Base-by-base conservation (phyloP, 2,888 invertebrate genomes). In the Tiliacea citrago region DNA sequence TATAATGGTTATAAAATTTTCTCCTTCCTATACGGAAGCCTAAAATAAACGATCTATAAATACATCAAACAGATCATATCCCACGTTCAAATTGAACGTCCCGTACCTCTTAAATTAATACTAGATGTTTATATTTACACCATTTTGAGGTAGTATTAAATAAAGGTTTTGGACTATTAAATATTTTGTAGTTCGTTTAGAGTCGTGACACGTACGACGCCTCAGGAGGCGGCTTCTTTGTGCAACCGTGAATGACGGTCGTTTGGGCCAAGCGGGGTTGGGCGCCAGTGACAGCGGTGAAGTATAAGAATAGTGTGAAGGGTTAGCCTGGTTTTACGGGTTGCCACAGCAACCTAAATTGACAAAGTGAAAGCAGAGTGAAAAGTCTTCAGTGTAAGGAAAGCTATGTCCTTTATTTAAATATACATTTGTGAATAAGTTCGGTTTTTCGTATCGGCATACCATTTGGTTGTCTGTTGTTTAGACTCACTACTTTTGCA, bases 171-270 rank as follows among this genome's bases (percentile, higher is more conserved):
- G 79, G 84, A 78, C 86, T 86, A 88, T 91, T 87, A 90, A 90
- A 90, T 85, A 87, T 90, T 88, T 90, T 83, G 88, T 88, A 85
- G 76, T 75, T 81, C 86, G 84, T 90, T 93, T 91, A 89, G 89
- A 88, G 88, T 90, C 90, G 62, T 86, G 90, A 91, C 92, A 92
- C 92, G 91, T 90, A 72, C 87, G 88, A 89, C 90, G 89, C 88
- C 88, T 86, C 87, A 87, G 89, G 80, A 86, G 82, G 91, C 93
- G 94, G 94, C 87, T 86, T 87, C 92, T 94, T 93, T 94, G 93
- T 91, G 91, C 85, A 79, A 81, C 90, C 86, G 88, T 86, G 87
- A 88, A 87, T 87, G 86, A 84, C 83, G 79, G 82, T 77, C 82
- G 79, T 82, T 86, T 73, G 79, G 71, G 74, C 79, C 68, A 68